These are phyloP conservation scores for Nothocercus nigrocapillus DNA, from an alignment of 2,113 vertebrate species.

Conservation along the genomic window DNA sequence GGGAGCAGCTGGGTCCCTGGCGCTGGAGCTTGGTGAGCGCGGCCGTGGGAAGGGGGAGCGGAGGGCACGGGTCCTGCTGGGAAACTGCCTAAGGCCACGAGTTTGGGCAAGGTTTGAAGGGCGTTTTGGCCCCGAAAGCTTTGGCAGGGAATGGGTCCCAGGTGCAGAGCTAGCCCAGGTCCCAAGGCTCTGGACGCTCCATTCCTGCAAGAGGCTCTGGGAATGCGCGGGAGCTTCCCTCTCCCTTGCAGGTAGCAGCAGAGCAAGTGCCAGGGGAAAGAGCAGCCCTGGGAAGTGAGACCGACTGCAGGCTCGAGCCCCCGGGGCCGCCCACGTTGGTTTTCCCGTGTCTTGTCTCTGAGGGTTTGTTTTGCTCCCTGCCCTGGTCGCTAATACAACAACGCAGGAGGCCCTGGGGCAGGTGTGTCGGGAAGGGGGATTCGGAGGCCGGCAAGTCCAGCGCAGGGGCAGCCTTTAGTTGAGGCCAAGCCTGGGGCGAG, in stretches of 20 bases:
- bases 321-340: background rate
- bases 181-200: background rate
- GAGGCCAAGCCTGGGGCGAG: background rate
- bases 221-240: background rate
- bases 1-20: too few species aligned
- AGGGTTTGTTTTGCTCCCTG: background rate
- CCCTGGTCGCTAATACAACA: background rate
- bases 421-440: background rate
- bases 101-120: background rate
- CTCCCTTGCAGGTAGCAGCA: background rate
- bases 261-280: background rate
- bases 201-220: conserved; percentile 36
- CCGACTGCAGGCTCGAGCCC: background rate
- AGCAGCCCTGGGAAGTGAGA: background rate
- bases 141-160: background rate
- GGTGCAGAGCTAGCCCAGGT: background rate
- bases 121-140: background rate
- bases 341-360: background rate
- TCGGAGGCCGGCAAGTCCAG: background rate
- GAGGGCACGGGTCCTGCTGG: background rate
- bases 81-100: background rate
- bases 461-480: too few species aligned
- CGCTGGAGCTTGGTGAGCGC: too few species aligned
- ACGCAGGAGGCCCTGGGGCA: background rate
- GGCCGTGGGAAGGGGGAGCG: background rate